Conservation (phyloP, 2,888 invertebrate species). For the Lomographa bimaculata region DNA sequence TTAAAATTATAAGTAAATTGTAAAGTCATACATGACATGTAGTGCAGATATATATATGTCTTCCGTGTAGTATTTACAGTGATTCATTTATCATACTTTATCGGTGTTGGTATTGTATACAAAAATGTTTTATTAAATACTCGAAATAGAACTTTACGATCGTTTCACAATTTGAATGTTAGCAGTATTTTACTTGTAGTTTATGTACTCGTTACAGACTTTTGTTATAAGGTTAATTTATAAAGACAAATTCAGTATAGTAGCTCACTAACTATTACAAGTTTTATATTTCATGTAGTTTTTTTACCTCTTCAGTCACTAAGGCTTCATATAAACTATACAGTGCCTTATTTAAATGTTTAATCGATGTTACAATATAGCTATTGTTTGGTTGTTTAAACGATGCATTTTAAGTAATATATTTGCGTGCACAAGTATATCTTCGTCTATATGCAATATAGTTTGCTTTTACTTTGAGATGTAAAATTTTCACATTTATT, state of each 20-base stretch:
- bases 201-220: slow-evolving; percentile 35
- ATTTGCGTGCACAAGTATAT: slow-evolving; percentile 14
- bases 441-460: slow-evolving; percentile 1
- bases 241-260: slow-evolving; percentile 12
- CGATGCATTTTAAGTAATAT: slow-evolving; percentile 1
- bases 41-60: too few species aligned
- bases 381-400: neutral
- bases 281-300: slow-evolving; percentile 4
- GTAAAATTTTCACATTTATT: slow-evolving; percentile 30
- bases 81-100: too few species aligned
- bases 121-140: too few species aligned
- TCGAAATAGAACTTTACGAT: slow-evolving; percentile 24
- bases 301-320: slow-evolving; percentile 5
- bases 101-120: too few species aligned
- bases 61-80: too few species aligned
- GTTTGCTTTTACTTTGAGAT: slow-evolving; percentile 18
- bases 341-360: slow-evolving; percentile 34
- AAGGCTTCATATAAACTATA: slow-evolving; percentile 27
- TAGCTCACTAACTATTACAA: too few species aligned
- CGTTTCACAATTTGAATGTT: slow-evolving; percentile 14
- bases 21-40: neutral
- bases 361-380: slow-evolving; percentile 8
- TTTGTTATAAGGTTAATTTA: slow-evolving; percentile 36
- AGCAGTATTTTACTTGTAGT: slow-evolving; percentile 30
- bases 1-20: neutral